Conservation (phyloP, 2,113 vertebrate genomes). For the Heterochromis multidens region DNA sequence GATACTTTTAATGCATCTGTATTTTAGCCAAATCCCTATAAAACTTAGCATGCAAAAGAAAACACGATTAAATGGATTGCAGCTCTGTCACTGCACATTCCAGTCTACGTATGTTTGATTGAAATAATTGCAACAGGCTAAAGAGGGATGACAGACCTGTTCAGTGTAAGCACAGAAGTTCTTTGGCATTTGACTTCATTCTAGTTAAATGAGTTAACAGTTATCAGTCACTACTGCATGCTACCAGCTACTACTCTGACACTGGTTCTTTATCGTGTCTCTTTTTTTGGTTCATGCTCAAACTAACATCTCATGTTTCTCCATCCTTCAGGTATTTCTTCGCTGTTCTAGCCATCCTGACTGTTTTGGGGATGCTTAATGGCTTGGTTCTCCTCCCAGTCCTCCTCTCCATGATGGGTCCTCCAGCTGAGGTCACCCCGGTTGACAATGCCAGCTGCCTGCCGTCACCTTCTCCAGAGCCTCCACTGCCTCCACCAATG, state of each 20-base stretch:
- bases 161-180: slow-evolving; percentile 7
- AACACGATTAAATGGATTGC: background rate
- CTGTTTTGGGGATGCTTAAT: slow-evolving; percentile 90
- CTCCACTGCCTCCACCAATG: slow-evolving; percentile 69
- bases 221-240: background rate
- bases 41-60: background rate
- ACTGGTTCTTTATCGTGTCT: background rate
- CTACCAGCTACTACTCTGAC: background rate
- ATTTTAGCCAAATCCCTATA: background rate
- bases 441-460: slow-evolving; percentile 66
- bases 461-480: slow-evolving; percentile 71
- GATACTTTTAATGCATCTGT: background rate
- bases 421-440: slow-evolving; percentile 84
- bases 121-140: background rate
- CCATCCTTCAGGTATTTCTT: slow-evolving; percentile 88
- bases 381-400: slow-evolving; percentile 94
- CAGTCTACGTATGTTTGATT: background rate
- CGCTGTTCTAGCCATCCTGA: slow-evolving; percentile 90
- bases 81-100: background rate
- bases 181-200: background rate
- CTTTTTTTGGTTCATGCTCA: background rate
- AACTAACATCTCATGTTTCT: background rate
- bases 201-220: background rate
- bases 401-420: slow-evolving; percentile 90
- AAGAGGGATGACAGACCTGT: background rate